Percentiles rank a stretch among this genome's conserved stretches.
phyloP scores from a whole-genome alignment of 2,797 vertebrate genomes.

The Epinephelus awoara region DNA sequence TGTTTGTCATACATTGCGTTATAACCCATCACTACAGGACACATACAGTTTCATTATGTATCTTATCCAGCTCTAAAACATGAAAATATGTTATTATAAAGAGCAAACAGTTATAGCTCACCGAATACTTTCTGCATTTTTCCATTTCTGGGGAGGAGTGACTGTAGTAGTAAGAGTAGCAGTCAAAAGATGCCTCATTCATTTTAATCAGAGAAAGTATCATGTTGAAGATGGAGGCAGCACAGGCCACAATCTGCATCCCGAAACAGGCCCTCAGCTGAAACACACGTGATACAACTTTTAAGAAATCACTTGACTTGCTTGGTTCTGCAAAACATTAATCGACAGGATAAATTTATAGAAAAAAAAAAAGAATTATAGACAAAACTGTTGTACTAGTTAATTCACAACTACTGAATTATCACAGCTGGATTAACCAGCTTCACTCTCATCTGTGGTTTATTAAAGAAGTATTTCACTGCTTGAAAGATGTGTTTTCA shows the following conservation, averaged over 20 bases:
- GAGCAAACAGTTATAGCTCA: slow-evolving; percentile 27
- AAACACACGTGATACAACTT: not conserved
- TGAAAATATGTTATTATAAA: not conserved
- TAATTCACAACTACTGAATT: too few species aligned
- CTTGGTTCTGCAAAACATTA: not conserved
- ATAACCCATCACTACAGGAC: not conserved
- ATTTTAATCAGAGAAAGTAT: not conserved
- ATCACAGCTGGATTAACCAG: too few species aligned
- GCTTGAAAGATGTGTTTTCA: too few species aligned
- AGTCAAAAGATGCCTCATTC: fast-evolving
- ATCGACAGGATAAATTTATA: not conserved
- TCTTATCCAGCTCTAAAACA: not conserved
- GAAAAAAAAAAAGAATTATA: too few species aligned
- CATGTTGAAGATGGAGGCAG: slow-evolving; percentile 50
- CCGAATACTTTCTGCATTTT: slow-evolving; percentile 32
- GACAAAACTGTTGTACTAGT: too few species aligned
- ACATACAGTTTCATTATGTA: not conserved
- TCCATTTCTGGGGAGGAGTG: fast-evolving
- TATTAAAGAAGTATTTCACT: too few species aligned
- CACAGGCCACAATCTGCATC: slow-evolving; percentile 72
- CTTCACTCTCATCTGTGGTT: too few species aligned
- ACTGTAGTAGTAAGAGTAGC: not conserved
- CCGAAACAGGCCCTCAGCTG: slow-evolving; percentile 79
- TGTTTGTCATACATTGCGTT: not conserved
- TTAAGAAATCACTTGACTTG: not conserved